Evolutionary conservation across 2,888 invertebrate genomes (phyloP).

Genomic region (Ochropleura plecta): DNA sequence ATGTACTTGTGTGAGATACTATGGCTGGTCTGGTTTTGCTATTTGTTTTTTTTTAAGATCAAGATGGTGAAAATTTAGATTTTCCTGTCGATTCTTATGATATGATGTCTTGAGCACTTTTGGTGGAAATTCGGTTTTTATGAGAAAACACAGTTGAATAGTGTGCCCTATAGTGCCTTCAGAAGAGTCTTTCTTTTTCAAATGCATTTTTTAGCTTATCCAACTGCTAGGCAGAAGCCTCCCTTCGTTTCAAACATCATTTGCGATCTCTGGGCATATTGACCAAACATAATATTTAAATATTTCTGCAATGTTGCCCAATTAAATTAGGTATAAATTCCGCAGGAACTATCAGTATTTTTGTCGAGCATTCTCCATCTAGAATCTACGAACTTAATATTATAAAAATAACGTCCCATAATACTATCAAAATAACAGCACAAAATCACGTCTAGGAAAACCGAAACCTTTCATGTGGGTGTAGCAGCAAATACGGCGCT

Average conservation of each 20-base stretch:
- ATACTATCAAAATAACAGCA: background rate
- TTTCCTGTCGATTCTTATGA: background rate
- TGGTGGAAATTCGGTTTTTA: background rate
- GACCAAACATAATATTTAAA: background rate
- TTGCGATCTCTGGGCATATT: background rate
- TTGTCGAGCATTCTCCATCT: background rate
- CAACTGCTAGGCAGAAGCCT: background rate
- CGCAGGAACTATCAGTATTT: background rate
- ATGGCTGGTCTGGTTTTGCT: background rate
- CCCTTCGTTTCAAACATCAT: background rate
- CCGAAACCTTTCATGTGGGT: background rate
- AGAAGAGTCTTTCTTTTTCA: background rate
- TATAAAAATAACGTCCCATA: background rate
- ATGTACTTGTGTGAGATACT: background rate
- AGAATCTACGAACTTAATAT: background rate
- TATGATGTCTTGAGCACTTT: background rate
- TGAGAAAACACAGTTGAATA: background rate
- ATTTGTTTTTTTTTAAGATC: background rate
- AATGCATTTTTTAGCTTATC: background rate
- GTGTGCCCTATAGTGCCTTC: background rate
- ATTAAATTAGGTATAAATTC: background rate
- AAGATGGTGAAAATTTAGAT: background rate
- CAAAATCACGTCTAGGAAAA: background rate
- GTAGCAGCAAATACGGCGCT: conserved; percentile 20
- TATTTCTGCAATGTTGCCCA: background rate